Evolutionary conservation across 2,113 vertebrate genomes (phyloP), one percentile per base, ranked within the genome.

Genomic region (Ceyx melanurus): DNA sequence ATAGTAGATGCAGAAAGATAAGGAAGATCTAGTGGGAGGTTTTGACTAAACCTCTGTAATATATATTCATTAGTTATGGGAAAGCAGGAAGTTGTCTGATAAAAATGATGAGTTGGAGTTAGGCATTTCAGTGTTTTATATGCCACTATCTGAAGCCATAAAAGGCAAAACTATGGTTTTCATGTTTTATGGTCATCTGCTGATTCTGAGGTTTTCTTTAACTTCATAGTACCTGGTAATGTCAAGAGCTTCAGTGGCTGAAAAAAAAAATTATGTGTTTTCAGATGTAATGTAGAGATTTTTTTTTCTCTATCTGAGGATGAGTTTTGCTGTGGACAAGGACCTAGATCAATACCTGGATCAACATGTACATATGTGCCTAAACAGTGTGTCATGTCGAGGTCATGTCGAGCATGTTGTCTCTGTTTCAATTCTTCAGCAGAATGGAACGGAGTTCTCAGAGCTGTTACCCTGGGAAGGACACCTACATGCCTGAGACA

Each of bases 11-110:
- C 16, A 62, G 53, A 68, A 25, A 76, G 73, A 76, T 73, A 88
- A 29, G 66, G 40, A 57, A 54, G 28, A 48, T 42, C 4, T 58
- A 54, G 60, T 81, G 26, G 77, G 60, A 94, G 28, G 57, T 70
- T 89, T 94, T 87, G 64, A 93, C 51, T 95, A 79, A 93, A 82
- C 53, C 9, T 72, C 14, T 92, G n/a, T 67, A 54, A 53, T 81
- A 60, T 18, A 33, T 74, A 23, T 78, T 82, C 42, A 28, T 7
- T 84, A 71, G 15, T 89, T 92, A 54, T 29, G n/a, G 43, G 48
- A 85, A 89, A 71, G 40, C 77, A 67, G 66, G 60, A 89, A 88
- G 33, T 22, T 77, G 3, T 76, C 82, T 87, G 46, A 35, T 85
- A 26, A 16, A 72, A 89, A 78, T 62, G 11, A 31, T 87, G 48